Evolutionary conservation across 2,888 invertebrate species (phyloP), one percentile per base, ranked within the genome.

Genomic region (Buathra laborator): DNA sequence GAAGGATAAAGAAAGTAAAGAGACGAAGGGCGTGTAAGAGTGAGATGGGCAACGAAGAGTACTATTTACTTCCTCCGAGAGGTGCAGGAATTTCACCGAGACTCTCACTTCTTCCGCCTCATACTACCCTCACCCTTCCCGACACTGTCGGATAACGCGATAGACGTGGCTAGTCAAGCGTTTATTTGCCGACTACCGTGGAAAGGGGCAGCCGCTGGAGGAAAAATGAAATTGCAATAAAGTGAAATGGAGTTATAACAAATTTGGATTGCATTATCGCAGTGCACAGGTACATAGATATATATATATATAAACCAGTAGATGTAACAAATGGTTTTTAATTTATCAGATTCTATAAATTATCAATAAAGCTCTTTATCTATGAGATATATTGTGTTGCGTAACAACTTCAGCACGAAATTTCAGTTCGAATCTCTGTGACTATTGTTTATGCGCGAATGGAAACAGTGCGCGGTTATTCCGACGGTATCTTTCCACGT

Each of bases 161-260:
- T 90, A 89, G 89, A 91, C 90, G 90, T 87, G 89, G 78, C 86
- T 89, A 89, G 86, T 87, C 78, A 79, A 89, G 89, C 91, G 89
- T 91, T 92, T 91, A 91, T 91, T 91, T 91, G 87, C 88, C 86
- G 88, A 88, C 84, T 29, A 24, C 59, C 14, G 32, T 29, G 59
- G 29, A 32, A 62, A 32, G 29, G 59, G 24, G 5, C 24, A 62
- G 12, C 59, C 14, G 59, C 59, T 53, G 10, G 71, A 85, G 86
- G 87, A 91, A 90, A 90, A 90, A 89, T 91, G 89, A 88, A 90
- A 91, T 91, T 90, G 90, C 89, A 89, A 90, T 90, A 88, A 90
- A 90, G 89, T 87, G 87, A 89, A 90, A 91, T 89, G 88, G 87
- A 90, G 88, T 89, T 90, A 87, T 87, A 89, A 90, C 88, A 88